Base-by-base conservation (phyloP, 2,888 invertebrate genomes). In the Yponomeuta malinellus region DNA sequence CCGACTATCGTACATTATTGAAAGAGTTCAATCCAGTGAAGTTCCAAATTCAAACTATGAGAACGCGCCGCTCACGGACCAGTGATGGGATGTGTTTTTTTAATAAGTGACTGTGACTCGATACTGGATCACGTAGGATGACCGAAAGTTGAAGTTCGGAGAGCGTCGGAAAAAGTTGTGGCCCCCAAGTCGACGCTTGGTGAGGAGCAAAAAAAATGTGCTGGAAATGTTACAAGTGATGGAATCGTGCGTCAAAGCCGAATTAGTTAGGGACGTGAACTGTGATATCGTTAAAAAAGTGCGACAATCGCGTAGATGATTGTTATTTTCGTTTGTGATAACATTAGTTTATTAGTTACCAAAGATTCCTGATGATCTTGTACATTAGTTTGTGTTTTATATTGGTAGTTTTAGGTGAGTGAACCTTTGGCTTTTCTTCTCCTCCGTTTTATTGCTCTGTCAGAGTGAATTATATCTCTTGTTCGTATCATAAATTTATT, bases 351-450 rank as follows among this genome's bases (percentile, higher is more conserved):
- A 89, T 88, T 91, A 90, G 89, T 90, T 90, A 88, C 92, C 91
- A 92, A 92, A 91, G 91, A 92, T 86, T 92, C 92, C 91, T 90
- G 84, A 92, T 92, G 92, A 91, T 92, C 92, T 92, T 92, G 85
- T 92, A 91, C 86, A 92, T 92, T 89, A 90, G 88, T 87, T 87
- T 92, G 89, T 92, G 92, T 90, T 92, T 92, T 87, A 92, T 92
- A 91, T 87, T 92, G 87, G 90, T 92, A 91, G 92, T 92, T 86
- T 90, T 92, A 92, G 92, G 92, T 92, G 77, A 92, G 92, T 91
- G 78, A 43, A 48, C 5, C n/a, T 59, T 59, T 37, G 15, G 6
- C 15, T 15, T 66, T 43, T 43, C 12, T 59, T 59, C 52, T 59
- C 5, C 52, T 59, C 15, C 52, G 2, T 59, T 59, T 67, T 67